Percentiles rank a stretch among this genome's conserved stretches.
Conservation (phyloP, 2,888 invertebrate species). For the Allygus modestus region DNA sequence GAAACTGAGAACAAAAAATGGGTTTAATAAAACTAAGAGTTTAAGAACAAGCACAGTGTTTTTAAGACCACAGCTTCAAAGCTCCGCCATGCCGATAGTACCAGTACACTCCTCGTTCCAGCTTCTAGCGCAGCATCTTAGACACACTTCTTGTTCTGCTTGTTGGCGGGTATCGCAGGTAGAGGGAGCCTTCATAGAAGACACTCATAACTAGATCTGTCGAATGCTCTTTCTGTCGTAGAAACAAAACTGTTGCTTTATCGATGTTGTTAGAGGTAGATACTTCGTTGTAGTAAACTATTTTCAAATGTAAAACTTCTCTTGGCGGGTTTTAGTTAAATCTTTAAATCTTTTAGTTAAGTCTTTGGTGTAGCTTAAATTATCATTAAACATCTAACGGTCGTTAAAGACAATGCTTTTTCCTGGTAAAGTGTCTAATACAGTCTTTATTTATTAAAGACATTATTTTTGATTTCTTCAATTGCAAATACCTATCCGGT, state of each 20-base stretch:
- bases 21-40: too few relatives aligned
- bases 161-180: constrained; percentile 1
- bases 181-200: neutral
- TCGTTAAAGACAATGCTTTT: too few relatives aligned
- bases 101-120: constrained; percentile 4
- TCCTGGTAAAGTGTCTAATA: too few relatives aligned
- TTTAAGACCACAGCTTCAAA: neutral
- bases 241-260: neutral
- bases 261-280: constrained; percentile 9
- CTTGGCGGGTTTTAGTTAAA: too few relatives aligned
- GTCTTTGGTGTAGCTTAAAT: too few relatives aligned
- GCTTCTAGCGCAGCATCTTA: constrained; percentile 38
- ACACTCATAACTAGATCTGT: neutral
- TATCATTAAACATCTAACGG: too few relatives aligned
- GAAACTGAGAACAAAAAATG: too few relatives aligned
- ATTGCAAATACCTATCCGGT: too few relatives aligned
- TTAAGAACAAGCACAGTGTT: neutral
- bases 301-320: too few relatives aligned
- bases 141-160: constrained; percentile 10
- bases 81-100: neutral
- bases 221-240: neutral
- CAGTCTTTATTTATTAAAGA: too few relatives aligned
- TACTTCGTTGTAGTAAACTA: neutral
- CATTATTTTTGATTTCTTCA: too few relatives aligned
- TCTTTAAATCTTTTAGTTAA: too few relatives aligned